A percentile compares a stretch with the other conserved stretches of the same genome.
phyloP scores from a whole-genome alignment of 2,113 vertebrate genomes.

The Megatriorchis doriae region DNA sequence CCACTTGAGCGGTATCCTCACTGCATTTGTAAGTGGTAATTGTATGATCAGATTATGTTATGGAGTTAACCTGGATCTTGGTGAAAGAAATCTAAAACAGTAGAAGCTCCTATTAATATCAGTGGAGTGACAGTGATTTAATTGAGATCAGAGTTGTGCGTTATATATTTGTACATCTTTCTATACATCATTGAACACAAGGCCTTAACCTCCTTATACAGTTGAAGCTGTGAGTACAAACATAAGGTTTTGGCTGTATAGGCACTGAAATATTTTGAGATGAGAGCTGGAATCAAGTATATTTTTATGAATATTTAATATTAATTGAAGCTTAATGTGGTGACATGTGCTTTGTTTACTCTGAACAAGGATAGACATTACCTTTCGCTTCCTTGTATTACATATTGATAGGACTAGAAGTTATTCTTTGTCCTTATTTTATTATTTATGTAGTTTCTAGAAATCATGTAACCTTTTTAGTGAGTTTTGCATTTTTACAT shows the following conservation, averaged over 20 bases:
- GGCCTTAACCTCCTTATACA: background rate
- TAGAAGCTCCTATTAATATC: background rate
- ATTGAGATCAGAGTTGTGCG: background rate
- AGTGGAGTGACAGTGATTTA: background rate
- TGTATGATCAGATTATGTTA: background rate
- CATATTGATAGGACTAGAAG: background rate
- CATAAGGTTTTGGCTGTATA: background rate
- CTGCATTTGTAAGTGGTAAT: background rate
- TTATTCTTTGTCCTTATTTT: background rate
- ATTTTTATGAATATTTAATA: background rate
- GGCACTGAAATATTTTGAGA: background rate
- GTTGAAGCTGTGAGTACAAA: background rate
- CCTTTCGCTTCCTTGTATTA: background rate
- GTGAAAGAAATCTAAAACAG: background rate
- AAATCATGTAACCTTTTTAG: background rate
- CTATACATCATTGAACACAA: background rate
- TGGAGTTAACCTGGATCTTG: background rate
- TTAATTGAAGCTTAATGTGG: background rate
- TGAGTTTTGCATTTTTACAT: background rate
- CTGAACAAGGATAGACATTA: background rate
- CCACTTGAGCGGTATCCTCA: background rate
- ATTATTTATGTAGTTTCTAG: background rate
- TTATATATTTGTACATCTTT: background rate
- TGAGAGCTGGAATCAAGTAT: background rate
- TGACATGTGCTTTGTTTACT: background rate